Base-by-base conservation (phyloP, 2,888 invertebrate genomes). In the Scelioninae gen. 2 region DNA sequence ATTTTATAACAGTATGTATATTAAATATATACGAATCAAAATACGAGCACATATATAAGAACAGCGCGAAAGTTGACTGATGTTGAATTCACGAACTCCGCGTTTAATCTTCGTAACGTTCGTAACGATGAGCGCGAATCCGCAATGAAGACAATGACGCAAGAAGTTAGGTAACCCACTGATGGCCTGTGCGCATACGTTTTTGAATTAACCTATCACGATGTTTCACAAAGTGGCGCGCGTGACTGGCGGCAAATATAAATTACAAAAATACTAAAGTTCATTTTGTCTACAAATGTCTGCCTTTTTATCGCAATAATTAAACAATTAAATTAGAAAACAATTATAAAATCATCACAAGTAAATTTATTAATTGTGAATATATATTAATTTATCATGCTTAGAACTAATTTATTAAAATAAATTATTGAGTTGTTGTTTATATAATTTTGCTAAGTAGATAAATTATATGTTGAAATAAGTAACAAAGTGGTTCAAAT, bases 101-200 rank as follows among this genome's bases (percentile, higher is more conserved):
- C 45, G 46, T 71, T 71, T 64, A 70, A 74, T 74, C 74, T 74
- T 71, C 46, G 63, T 70, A 63, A 43, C 74, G 64, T 74, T 71
- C 46, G 63, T 70, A 63, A 43, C 74, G 64, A 55, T 37, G 67
- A 68, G 71, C 70, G 74, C 74, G 63, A 71, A 60, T 65, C 41
- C 50, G 37, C 65, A 53, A 13, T 72, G 71, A 65, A 60, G 60
- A 45, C 65, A 53, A 13, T 72, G 71, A 65, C 65, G 60, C 60
- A 65, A 53, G 45, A 18, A 55, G 57, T 73, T 73, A 68, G 58
- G 58, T 71, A 64, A 71, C 53, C 52, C 71, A 11, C 45, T 33
- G 50, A 22, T 58, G 60, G 71, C 65, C 45, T 33, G 50, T 33
- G 65, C 65, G 71, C 65, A 60, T n/a, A 48, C 43, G 63, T 53